Evolutionary conservation across 2,797 vertebrate species (phyloP).

Genomic region (Megalops cyprinoides): DNA sequence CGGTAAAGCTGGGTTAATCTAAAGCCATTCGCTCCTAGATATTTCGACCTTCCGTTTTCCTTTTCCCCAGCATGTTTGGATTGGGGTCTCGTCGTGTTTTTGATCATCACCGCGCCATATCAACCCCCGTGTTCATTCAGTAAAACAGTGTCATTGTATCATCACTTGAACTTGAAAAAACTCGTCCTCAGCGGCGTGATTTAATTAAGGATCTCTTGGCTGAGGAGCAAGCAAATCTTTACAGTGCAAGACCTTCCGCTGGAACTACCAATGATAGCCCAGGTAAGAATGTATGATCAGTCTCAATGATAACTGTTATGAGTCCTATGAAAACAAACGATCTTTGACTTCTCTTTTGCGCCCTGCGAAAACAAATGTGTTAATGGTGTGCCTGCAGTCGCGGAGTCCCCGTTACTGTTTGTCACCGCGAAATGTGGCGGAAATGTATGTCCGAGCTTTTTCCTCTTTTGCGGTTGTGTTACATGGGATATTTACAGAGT

Average conservation of each 20-base stretch:
- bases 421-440: neutral
- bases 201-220: slow-evolving; percentile 5
- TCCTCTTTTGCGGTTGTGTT: neutral
- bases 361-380: neutral
- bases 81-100: neutral
- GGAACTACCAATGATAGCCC: slow-evolving; percentile 19
- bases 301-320: neutral
- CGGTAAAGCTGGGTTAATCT: too few relatives aligned
- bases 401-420: neutral
- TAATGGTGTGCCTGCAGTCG: neutral
- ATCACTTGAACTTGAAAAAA: slow-evolving; percentile 14
- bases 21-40: too few relatives aligned
- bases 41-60: too few relatives aligned
- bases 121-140: neutral
- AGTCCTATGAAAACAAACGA: neutral
- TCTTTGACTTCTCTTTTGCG: neutral
- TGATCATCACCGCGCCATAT: neutral
- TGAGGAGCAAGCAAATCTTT: neutral
- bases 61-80: too few relatives aligned
- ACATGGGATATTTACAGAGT: neutral
- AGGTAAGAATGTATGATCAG: slow-evolving; percentile 16
- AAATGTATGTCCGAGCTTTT: neutral
- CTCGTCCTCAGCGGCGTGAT: neutral
- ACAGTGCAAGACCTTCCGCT: neutral
- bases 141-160: neutral